Percentiles rank a stretch among this genome's conserved stretches.
phyloP scores from a whole-genome alignment of 2,113 vertebrate genomes.

The Cyprinus carpio region DNA sequence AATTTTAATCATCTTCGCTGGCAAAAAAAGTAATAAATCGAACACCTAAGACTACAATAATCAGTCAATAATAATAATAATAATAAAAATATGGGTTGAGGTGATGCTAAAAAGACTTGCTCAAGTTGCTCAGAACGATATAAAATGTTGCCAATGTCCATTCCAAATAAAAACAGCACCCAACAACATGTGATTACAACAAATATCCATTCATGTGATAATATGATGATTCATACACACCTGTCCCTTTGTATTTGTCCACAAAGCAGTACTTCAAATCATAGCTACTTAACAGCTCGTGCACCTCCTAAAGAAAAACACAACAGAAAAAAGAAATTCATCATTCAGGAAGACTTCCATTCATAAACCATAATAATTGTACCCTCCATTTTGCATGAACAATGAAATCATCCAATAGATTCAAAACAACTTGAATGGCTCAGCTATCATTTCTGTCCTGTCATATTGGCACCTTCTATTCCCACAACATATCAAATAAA shows the following conservation, averaged over 20 bases:
- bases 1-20: background rate
- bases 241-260: conserved; percentile 95
- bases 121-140: background rate
- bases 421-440: background rate
- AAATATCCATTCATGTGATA: background rate
- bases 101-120: too few species aligned
- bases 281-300: conserved; percentile 86
- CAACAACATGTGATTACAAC: background rate
- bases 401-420: background rate
- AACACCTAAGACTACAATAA: background rate
- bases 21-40: background rate
- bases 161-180: background rate
- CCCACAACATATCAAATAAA: background rate
- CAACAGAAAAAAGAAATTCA: background rate
- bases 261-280: conserved; percentile 96
- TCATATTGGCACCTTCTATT: background rate
- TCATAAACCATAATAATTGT: background rate
- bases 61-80: too few species aligned
- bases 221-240: conserved; percentile 65
- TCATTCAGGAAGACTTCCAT: background rate
- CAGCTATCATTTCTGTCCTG: background rate
- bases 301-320: conserved; percentile 81
- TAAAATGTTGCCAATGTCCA: background rate
- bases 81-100: background rate
- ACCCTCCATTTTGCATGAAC: background rate